Percentiles rank a stretch among this genome's conserved stretches.
These are phyloP conservation scores for Elephantulus edwardii DNA, from an alignment of 2,113 vertebrate genomes.

Conservation along the genomic window DNA sequence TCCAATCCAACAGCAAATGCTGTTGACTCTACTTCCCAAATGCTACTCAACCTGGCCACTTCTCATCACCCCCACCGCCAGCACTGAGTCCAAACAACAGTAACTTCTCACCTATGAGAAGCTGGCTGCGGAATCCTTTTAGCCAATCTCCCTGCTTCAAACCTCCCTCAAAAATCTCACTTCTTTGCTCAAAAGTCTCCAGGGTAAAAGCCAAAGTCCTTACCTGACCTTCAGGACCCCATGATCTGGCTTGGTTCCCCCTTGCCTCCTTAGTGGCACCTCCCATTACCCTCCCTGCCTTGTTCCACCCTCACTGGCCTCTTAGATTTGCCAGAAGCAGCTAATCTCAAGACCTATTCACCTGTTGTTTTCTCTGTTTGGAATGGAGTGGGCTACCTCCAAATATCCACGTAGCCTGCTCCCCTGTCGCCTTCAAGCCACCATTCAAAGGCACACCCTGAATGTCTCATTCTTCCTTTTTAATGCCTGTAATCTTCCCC, in stretches of 20 bases:
- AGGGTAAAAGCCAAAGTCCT: not conserved
- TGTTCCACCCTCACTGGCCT: not conserved
- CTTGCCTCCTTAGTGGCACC: not conserved
- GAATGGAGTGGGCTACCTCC: not conserved
- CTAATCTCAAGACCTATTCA: not conserved
- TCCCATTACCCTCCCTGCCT: not conserved
- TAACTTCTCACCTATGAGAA: not conserved
- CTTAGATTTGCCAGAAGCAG: too few species aligned
- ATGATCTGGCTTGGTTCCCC: too few species aligned
- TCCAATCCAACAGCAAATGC: not conserved
- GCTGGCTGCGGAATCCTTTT: not conserved
- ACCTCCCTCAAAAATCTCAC: not conserved
- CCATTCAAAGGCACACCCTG: not conserved
- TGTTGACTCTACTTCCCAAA: not conserved
- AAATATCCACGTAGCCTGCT: not conserved
- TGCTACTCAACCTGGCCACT: not conserved
- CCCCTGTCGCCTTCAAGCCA: not conserved
- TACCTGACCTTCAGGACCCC: too few species aligned
- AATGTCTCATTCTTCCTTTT: not conserved
- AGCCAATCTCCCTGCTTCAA: not conserved
- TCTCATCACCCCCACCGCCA: not conserved
- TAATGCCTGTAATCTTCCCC: not conserved
- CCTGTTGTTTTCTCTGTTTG: not conserved
- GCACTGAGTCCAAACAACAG: not conserved
- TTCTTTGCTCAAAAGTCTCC: not conserved